These are phyloP conservation scores for Pseudomyrmex concolor DNA, from an alignment of 1,140 invertebrate species.

Conservation along the genomic window DNA sequence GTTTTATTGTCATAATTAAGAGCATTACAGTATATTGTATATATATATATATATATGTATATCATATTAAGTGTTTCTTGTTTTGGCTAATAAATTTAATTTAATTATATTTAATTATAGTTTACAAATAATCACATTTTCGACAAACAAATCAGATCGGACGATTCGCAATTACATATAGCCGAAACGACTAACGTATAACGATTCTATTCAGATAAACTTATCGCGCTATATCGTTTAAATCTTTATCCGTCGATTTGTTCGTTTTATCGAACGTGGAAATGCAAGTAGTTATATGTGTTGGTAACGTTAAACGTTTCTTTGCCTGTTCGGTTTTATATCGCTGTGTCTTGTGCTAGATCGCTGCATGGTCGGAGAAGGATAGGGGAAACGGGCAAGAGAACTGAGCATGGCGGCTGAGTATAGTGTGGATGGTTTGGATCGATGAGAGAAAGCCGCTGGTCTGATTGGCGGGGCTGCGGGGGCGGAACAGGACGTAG, in stretches of 20 bases:
- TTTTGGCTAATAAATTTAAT: no score
- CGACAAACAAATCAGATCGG: no score
- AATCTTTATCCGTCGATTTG: conserved; percentile 19
- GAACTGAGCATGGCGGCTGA: conserved; percentile 79
- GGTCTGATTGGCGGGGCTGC: conserved; percentile 83
- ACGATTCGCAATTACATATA: no score
- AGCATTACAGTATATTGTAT: background rate
- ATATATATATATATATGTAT: no score
- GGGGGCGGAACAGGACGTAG: conserved; percentile 82
- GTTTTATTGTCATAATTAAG: background rate
- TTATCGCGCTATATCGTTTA: background rate
- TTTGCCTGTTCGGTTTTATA: conserved; percentile 50
- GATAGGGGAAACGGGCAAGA: conserved; percentile 69
- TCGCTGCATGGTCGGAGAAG: conserved; percentile 66
- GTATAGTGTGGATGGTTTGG: conserved; percentile 79
- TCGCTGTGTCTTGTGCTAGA: conserved; percentile 61
- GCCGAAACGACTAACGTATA: no score
- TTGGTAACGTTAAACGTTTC: conserved; percentile 51
- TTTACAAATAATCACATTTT: no score
- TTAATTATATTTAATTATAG: no score
- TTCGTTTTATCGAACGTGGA: conserved; percentile 10
- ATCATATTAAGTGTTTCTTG: no score
- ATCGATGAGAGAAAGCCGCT: conserved; percentile 79
- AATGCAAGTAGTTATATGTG: background rate
- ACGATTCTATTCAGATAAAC: background rate